Conservation (phyloP, 2,888 invertebrate genomes). For the Invenusta paracnida region DNA sequence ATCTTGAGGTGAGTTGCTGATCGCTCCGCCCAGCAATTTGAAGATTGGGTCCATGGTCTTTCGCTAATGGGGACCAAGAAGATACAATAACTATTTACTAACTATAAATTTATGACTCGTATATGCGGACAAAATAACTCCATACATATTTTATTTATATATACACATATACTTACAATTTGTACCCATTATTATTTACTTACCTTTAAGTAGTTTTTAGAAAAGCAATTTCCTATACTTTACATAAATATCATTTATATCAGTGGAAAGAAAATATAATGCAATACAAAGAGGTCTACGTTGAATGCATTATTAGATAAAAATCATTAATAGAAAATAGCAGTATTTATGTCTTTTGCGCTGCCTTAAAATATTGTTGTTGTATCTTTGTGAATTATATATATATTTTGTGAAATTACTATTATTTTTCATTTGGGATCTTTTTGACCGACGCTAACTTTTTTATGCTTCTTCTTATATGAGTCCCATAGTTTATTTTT, state of each 20-base stretch:
- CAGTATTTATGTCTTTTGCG: no score
- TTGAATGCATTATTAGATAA: no score
- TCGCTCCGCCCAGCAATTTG: neutral
- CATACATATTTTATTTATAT: neutral
- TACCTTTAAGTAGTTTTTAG: neutral
- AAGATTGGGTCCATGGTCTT: conserved; percentile 11
- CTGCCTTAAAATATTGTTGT: neutral
- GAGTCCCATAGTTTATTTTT: no score
- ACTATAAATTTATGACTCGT: conserved; percentile 11
- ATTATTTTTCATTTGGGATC: neutral
- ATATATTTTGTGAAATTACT: neutral
- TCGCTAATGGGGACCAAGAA: neutral
- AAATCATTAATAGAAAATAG: no score
- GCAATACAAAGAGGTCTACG: no score
- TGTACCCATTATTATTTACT: neutral
- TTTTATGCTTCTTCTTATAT: no score
- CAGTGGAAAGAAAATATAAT: neutral
- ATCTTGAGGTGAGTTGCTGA: conserved; percentile 3
- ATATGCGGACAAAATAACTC: neutral
- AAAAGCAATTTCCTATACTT: neutral
- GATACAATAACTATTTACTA: neutral
- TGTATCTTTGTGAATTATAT: neutral
- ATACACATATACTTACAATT: no score
- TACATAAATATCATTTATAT: neutral
- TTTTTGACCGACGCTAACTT: no score